Evolutionary conservation across 2,888 invertebrate genomes (phyloP), one percentile per base, ranked within the genome.

Genomic region (Tipula helvola): DNA sequence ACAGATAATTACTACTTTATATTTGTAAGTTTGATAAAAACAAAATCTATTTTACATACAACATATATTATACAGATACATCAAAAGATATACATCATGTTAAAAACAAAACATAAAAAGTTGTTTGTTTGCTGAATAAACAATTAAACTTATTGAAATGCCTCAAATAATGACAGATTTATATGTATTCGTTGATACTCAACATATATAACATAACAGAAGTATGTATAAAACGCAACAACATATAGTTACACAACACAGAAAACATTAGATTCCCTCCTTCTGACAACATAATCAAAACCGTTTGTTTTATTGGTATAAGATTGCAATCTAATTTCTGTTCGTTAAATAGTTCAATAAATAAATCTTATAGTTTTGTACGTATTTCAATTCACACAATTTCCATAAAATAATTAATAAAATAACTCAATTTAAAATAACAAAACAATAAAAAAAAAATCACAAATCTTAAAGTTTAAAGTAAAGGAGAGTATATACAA

Each of bases 231-330:
- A 52, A 52, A 52, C 52, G 52, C 52, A 52, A 44, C 44, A 44
- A 10, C 5, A 44, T 42, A 42, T 44, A 28, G 28, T 28, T 28
- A 28, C 28, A 28, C 28, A 28, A 44, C 44, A 52, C 52, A 16
- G 16, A 52, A 52, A 71, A 71, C 71, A 18, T 71, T 71, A 71
- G 71, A 71, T 71, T 71, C 71, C 71, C 71, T 71, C 28, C 71
- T 71, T 71, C 71, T 71, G 71, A 71, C 71, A 71, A 71, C 71
- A 71, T 71, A 71, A 71, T 71, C 71, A 71, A 71, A 71, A 71
- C 71, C 10, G 28, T 71, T 71, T 71, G 28, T 28, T 28, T 8
- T 57, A 18, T 57, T 18, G 28, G 28, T 28, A 71, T 2, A 28
- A 71, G 71, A 71, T 71, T 71, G 71, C 71, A 71, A 71, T 71